Evolutionary conservation across 2,797 vertebrate species (phyloP), one percentile per base, ranked within the genome.

Genomic region (Cetoscarus ocellatus): DNA sequence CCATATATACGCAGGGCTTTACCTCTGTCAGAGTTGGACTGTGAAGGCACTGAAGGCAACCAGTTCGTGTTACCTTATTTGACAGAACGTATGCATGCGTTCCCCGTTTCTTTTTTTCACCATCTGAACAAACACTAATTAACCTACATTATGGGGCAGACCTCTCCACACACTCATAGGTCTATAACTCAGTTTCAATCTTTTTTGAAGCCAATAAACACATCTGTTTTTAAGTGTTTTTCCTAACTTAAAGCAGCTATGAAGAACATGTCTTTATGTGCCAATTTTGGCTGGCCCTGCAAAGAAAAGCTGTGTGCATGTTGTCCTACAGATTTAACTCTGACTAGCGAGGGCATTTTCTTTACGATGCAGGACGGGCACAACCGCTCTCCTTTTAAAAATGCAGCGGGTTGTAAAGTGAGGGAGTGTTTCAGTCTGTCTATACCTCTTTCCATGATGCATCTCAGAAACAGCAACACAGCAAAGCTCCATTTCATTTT

Each of bases 1-100:
- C 18, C 11, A 10, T 50, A 50, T 27, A 12, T 50, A 48, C 8
- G 27, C 12, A 8, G 27, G 50, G 27, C 15, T 48, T 48, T 9
- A 5, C 44, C 7, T 9, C 7, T 9, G 15, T 48, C n/a, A 17
- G 8, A 18, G 2, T 15, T 3, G 6, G 44, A 6, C 44, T 7
- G 14, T n/a, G 4, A 43, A 43, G 40, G 43, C 43, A 44, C 4
- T 47, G 45, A 34, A 50, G 17, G 17, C 48, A 50, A 19, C 48
- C 18, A 50, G 48, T 50, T 50, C 10, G 3, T 8, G 50, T 51
- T 51, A 51, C 50, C 50, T 51, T 51, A 51, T 51, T 13, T 51
- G 50, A 51, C 50, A 51, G 50, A 51, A 14, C 7, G 9, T 51
- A 51, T 51, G 50, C 50, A 51, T 51, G 27, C 27, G 2, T 27